A percentile compares a stretch with the other conserved stretches of the same genome.
Evolutionary conservation across 2,113 vertebrate species (phyloP).

Genomic region (Anoura caudifer): DNA sequence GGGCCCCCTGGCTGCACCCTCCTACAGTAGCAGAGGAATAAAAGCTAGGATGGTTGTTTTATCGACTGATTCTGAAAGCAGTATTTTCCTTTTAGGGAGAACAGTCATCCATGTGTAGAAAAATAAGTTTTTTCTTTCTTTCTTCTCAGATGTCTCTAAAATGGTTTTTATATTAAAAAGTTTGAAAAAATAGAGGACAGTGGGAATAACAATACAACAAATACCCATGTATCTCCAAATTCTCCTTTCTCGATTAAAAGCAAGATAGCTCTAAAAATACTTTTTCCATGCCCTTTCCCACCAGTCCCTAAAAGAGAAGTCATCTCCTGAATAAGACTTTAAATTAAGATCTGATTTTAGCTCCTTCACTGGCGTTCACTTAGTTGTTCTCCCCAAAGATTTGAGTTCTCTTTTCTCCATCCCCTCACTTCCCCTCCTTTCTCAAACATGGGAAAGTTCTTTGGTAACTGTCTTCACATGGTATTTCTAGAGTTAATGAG

Average conservation of each 20-base stretch:
- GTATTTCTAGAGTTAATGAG: constrained; percentile 43
- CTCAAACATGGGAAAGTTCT: neutral
- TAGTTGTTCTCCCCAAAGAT: neutral
- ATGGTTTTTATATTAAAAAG: neutral
- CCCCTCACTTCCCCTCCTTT: neutral
- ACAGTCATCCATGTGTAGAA: neutral
- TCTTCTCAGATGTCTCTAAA: neutral
- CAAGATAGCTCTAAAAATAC: neutral
- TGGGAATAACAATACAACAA: neutral
- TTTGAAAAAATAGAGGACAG: neutral
- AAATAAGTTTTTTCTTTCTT: neutral
- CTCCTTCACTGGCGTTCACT: neutral
- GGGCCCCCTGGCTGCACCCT: no score
- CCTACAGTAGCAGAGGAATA: neutral
- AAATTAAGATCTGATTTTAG: constrained; percentile 44
- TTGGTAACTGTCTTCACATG: constrained; percentile 14
- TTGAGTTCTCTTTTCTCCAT: neutral
- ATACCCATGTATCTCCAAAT: neutral
- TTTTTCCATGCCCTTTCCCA: neutral
- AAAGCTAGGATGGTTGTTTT: neutral
- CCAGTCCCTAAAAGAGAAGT: neutral
- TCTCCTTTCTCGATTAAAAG: constrained; percentile 37
- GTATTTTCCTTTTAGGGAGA: neutral
- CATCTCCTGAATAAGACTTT: neutral
- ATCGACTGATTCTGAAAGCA: neutral